Evolutionary conservation across 2,888 invertebrate species (phyloP), one percentile per base, ranked within the genome.

Genomic region (Cerastis leucographa): DNA sequence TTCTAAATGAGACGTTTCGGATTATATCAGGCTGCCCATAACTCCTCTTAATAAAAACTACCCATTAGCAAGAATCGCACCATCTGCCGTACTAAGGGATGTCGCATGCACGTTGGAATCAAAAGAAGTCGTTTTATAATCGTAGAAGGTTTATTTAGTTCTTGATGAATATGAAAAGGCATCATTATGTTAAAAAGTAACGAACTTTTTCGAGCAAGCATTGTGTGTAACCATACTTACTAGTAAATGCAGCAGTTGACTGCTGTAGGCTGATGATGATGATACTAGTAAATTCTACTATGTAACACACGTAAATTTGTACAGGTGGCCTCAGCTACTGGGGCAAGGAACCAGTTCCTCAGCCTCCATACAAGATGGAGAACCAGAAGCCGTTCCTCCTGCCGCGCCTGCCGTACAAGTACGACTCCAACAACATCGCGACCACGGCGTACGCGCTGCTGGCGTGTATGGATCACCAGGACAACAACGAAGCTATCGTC

Each of bases 391-490:
- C 99, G 12, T 99, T 99, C 97, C 96, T 98, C 0, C 95, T 99
- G 80, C 99, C 99, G 0, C 97, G 99, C 0, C 95, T 99, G 78
- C 99, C 99, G 0, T 99, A 99, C 93, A 97, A 97, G 87, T 98
- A 98, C 92, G 99, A 99, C 95, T 97, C 99, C 0, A 98, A 98
- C 91, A 99, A 99, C 93, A 98, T 99, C 66, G 99, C 99, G 91
- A 98, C 99, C 0, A 99, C 99, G 0, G 98, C 99, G 0, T 99
- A 99, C 93, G 99, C 98, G 0, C 95, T 99, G 69, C 96, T 99
- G 88, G 98, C 99, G 0, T 99, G 99, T 92, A 98, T 99, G 82
- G 98, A 98, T 49, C 97, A 98, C 29, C 98, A 99, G 92, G 99
- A 99, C 91, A 97, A 98, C 88, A 97, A 98, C 78, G 98, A 99